Base-by-base conservation (phyloP, 2,888 invertebrate genomes). In the Automeris io region DNA sequence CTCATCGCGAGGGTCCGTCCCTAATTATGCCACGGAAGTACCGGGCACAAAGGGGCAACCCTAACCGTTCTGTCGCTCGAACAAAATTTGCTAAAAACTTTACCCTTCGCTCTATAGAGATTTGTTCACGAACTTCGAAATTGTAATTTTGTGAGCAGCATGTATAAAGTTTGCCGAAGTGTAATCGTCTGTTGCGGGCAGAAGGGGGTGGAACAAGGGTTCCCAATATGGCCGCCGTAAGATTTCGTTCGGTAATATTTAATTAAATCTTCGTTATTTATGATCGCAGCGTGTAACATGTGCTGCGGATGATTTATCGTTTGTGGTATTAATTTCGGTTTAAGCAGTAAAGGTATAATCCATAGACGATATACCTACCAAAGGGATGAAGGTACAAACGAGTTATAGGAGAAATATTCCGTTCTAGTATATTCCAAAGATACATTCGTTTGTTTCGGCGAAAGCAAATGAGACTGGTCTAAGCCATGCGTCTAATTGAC, bases 251-350 rank as follows among this genome's bases (percentile, higher is more conserved):
- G 69, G 77, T 68, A 70, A 76, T 75, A 83, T 80, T 39, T 82
- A 83, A 85, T 86, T 86, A 82, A 85, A 83, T 83, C 83, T 83
- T 83, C 74, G 72, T 86, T 79, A 86, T 86, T 85, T 86, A 86
- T 80, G 76, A 67, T 63, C 62, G 59, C 68, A 57, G 61, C 61
- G 65, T 56, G 71, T 65, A 67, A 57, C 81, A 76, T 74, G 66
- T 80, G 81, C 54, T 65, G 60, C 65, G 49, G 58, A 54, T 77
- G 74, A 82, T 83, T 81, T 79, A 85, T 83, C 66, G 72, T 70
- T 77, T 77, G 78, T 64, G 68, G 46, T 61, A 70, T 74, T 74
- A 66, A 68, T 66, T 62, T 57, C 49, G 59, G 54, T 68, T 70
- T 23, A 12, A 16, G 18, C 16, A 11, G 23, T 12, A 37, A 23